Base-by-base conservation (phyloP, 2,113 vertebrate genomes). In the Egretta garzetta region DNA sequence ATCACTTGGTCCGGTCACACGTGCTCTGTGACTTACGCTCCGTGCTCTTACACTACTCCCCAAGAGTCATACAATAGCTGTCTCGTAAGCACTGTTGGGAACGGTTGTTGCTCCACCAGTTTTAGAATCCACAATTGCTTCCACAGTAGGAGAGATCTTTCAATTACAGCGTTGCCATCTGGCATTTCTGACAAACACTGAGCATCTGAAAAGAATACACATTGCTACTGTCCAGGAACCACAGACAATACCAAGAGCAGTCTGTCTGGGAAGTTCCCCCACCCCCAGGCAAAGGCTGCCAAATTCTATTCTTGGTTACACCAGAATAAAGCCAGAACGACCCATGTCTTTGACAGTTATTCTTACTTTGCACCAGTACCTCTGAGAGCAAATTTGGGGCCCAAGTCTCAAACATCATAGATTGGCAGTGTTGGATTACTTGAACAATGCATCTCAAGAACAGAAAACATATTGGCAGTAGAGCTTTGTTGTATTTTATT, bases 191-290 rank as follows among this genome's bases (percentile, higher is more conserved):
- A 93, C 68, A 89, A 88, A 80, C 80, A 43, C 63, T 39, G 90
- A 94, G 94, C 85, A 71, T 92, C 86, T 43, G 47, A 91, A 86
- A 84, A 86, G 68, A 91, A 90, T 71, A 86, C 90, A 75, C 64
- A 37, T 55, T 84, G 86, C 96, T 96, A 86, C 96, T 92, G 96
- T 95, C 96, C 96, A 95, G 83, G 95, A 95, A 88, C 86, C 94
- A 91, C 94, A 96, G 92, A 88, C 94, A 84, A 88, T 80, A 93
- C 50, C 75, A 35, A 80, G 74, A 88, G 85, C 67, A 58, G 72
- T 18, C 82, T 92, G 97, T 73, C 97, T 97, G 93, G 88, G 68
- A 88, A 67, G 55, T 24, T 56, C 92, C 60, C 85, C 85, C 59
- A 66, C 58, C 66, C 76, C 60, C 71, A 67, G 64, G 52, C 75